Evolutionary conservation across 2,113 vertebrate species (phyloP).

Genomic region (Rhynchopsitta pachyrhyncha): DNA sequence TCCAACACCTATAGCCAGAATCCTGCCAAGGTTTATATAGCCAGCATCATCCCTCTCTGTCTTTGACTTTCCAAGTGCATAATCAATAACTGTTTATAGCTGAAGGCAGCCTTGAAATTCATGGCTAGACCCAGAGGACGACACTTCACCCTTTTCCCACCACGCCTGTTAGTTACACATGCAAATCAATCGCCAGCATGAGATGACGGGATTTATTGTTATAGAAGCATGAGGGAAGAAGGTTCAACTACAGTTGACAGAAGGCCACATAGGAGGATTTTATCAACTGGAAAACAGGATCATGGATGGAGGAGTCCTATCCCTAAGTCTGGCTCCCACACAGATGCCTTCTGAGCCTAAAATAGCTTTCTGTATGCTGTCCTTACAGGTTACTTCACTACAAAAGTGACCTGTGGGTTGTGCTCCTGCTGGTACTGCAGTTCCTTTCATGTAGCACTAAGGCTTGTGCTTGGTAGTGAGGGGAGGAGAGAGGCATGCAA

Average conservation of each 20-base stretch:
- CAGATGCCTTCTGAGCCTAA: background rate
- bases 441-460: background rate
- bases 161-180: background rate
- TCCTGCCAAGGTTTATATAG: background rate
- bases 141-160: background rate
- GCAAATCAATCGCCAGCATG: background rate
- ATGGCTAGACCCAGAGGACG: background rate
- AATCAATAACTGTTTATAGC: constrained; percentile 27
- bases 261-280: background rate
- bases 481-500: background rate
- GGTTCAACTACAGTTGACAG: background rate
- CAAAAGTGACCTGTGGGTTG: background rate
- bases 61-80: constrained; percentile 37
- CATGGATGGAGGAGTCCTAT: background rate
- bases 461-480: background rate
- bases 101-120: constrained; percentile 38
- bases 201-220: background rate
- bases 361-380: background rate
- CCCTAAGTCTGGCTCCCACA: background rate
- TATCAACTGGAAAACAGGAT: background rate
- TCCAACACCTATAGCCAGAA: background rate
- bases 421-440: background rate
- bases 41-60: background rate
- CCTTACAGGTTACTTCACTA: background rate
- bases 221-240: background rate